Conservation (phyloP, 2,797 vertebrate species). For the Onychomys arenicola region DNA sequence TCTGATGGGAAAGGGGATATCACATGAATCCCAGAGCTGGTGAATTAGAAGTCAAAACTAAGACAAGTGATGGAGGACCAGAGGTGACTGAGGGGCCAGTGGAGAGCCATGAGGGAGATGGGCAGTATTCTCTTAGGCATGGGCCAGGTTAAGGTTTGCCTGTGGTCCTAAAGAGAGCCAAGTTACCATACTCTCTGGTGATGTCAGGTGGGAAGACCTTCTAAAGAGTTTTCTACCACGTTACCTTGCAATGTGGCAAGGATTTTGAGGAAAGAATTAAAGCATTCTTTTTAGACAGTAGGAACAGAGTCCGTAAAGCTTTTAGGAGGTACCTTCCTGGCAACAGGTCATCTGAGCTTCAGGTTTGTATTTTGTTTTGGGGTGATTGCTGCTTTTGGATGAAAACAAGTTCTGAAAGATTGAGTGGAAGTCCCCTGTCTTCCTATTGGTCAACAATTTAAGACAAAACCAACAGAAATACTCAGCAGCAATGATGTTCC, state of each 20-base stretch:
- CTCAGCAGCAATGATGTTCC: background rate
- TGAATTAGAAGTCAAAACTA: conserved; percentile 20
- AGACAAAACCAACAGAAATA: background rate
- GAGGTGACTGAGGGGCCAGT: background rate
- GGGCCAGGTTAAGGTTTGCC: background rate
- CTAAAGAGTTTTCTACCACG: conserved; percentile 56
- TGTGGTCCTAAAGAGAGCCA: conserved; percentile 41
- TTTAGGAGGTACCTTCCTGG: conserved; percentile 52
- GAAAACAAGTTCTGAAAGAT: conserved; percentile 59
- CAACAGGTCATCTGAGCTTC: conserved; percentile 35
- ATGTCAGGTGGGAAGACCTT: conserved; percentile 61
- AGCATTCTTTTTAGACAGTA: conserved; percentile 51
- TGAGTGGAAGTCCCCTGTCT: background rate
- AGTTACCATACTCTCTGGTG: conserved; percentile 68
- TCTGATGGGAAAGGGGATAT: background rate
- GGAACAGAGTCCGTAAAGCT: conserved; percentile 4
- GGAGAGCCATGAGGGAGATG: background rate
- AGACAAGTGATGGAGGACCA: background rate
- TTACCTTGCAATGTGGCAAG: conserved; percentile 37
- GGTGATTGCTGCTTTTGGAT: conserved; percentile 37
- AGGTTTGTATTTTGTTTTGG: conserved; percentile 21
- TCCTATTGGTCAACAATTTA: conserved; percentile 14
- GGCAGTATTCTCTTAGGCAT: background rate
- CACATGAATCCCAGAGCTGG: background rate
- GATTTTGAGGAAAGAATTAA: conserved; percentile 71